Evolutionary conservation across 2,797 vertebrate genomes (phyloP), one percentile per base, ranked within the genome.

Genomic region (Meriones psammophilus): DNA sequence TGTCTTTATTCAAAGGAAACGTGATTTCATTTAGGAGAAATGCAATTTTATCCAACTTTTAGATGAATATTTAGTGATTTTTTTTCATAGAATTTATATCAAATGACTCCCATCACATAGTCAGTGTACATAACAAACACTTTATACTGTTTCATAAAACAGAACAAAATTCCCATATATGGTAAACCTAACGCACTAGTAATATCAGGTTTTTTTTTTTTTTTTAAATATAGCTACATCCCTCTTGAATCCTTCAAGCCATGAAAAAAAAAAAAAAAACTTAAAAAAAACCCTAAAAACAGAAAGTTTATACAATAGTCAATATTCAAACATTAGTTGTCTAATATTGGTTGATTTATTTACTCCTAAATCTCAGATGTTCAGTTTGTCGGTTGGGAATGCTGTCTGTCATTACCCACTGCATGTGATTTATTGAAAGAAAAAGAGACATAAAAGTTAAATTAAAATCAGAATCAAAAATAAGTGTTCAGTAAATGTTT

Each of bases 401-500:
- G 33, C 30, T 46, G 28, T 8, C 18, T 46, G 28, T 8, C 0
- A 33, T 30, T 30, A 30, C 15, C 2, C 54, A 66, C 17, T 36
- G 22, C 10, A 50, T 33, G 8, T 3, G 5, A n/a, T 62, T 62
- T 50, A 68, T 50, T 42, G 10, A 22, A 85, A 39, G 15, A 42
- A 9, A 13, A 24, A 83, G 42, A 46, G 28, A 46, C 15, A 64
- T 3, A 77, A 42, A 64, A 30, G 1, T 42, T 46, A 30, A 66
- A 5, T 86, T 94, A n/a, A 68, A 90, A 12, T 84, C 12, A 95
- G 18, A 78, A 6, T 33, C 46, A 66, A 58, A 50, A 42, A 46
- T 36, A 96, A 93, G 8, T 73, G 68, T 18, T 88, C 26, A 94
- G 28, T 28, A 81, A 89, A 88, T 89, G 6, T 88, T 95, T 96